Evolutionary conservation across 2,888 invertebrate species (phyloP), one percentile per base, ranked within the genome.

Genomic region (Perizoma affinitatum): DNA sequence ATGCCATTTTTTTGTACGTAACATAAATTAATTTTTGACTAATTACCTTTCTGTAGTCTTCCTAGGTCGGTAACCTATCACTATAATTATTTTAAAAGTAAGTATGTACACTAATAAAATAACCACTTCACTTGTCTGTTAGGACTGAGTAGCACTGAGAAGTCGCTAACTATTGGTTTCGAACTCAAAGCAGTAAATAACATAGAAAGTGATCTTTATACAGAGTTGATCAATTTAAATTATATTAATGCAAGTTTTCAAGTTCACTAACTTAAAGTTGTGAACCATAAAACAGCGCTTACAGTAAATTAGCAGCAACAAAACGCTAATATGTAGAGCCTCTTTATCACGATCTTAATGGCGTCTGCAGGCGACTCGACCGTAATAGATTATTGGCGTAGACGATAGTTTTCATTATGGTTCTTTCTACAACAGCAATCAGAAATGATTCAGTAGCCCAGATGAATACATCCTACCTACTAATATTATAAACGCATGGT

Each of bases 391-490:
- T 82, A 83, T 80, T 82, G 74, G 71, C 69, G 65, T 66, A 67
- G 68, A 73, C 75, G 75, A 82, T 84, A 83, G 84, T 85, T 84
- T 83, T 85, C 82, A 81, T 82, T 79, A 80, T 67, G 69, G 72
- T 72, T 68, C 73, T 78, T 65, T 58, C 48, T 10, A 49, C n/a
- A 46, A 52, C 62, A 51, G 34, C n/a, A 34, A 5, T 38, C 42
- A 5, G 4, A 38, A 38, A 38, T 4, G 11, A 48, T 38, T 3
- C 63, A 63, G 63, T 63, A 63, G 42, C 4, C n/a, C 7, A 49
- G 33, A 11, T 58, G 22, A 11, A 40, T 36, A 7, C 38, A 6
- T 38, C 4, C 4, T 38, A 38, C 38, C 22, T 22, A 22, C 22
- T 22, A 22, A 22, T 22, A 22, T 22, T 22, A 22, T 22, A 22